Evolutionary conservation across 2,888 invertebrate species (phyloP).

Genomic region (Pheosia gnoma): DNA sequence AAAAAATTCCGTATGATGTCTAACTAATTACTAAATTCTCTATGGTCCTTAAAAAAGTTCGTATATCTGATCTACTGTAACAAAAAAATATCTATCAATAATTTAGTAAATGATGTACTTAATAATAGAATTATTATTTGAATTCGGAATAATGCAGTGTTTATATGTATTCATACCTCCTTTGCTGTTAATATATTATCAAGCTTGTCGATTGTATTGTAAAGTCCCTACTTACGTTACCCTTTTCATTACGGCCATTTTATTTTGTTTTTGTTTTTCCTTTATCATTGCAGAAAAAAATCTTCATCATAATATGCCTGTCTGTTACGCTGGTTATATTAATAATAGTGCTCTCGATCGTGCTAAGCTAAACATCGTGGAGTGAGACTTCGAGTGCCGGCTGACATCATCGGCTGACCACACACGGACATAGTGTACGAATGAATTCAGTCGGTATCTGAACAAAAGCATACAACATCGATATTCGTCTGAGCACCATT

Average conservation of each 20-base stretch:
- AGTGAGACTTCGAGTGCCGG: conserved; percentile 26
- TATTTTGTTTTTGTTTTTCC: conserved; percentile 81
- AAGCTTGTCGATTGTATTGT: not conserved
- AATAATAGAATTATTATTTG: too few species aligned
- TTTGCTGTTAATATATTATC: too few species aligned
- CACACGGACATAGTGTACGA: conserved; percentile 36
- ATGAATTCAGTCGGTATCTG: conserved; percentile 45
- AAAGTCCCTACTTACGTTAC: not conserved
- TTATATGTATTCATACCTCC: too few species aligned
- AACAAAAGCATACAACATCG: conserved; percentile 43
- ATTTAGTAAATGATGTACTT: too few species aligned
- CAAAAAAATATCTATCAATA: too few species aligned
- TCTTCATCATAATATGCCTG: conserved; percentile 94
- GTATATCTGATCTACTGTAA: too few species aligned
- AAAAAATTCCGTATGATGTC: too few species aligned
- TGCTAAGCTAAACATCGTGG: conserved; percentile 55
- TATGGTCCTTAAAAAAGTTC: too few species aligned
- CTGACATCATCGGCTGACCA: conserved; percentile 44
- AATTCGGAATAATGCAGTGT: too few species aligned
- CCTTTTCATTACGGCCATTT: conserved; percentile 50
- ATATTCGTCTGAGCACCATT: conserved; percentile 48
- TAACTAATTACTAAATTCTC: too few species aligned
- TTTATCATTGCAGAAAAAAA: conserved; percentile 93
- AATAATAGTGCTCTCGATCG: conserved; percentile 87
- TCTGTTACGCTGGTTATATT: conserved; percentile 90